Conservation (phyloP, 2,113 vertebrate species). For the Takifugu bimaculatus region DNA sequence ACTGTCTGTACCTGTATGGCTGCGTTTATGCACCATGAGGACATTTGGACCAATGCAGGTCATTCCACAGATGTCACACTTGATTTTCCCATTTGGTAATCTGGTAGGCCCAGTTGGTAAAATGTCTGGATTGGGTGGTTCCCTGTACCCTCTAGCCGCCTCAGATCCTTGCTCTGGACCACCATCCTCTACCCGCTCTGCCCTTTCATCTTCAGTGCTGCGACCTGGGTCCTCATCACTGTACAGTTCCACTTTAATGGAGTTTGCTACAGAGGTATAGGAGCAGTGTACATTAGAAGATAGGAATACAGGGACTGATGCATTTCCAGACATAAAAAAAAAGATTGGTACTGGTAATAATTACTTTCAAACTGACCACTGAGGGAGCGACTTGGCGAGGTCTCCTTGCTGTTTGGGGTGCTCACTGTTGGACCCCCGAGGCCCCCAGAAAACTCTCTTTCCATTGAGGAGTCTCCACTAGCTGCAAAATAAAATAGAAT, state of each 20-base stretch:
- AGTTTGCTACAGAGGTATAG: conserved; percentile 77
- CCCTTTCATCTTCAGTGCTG: conserved; percentile 76
- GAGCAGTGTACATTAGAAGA: background rate
- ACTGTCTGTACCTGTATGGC: conserved; percentile 84
- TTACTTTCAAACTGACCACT: conserved; percentile 80
- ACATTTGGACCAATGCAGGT: conserved; percentile 97
- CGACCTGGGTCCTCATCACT: conserved; percentile 90
- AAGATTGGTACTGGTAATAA: too few species aligned
- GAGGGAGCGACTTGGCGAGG: conserved; percentile 89
- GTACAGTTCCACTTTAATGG: conserved; percentile 97
- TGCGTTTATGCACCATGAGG: conserved; percentile 97
- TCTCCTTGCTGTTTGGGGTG: conserved; percentile 94
- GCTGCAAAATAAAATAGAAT: conserved; percentile 61
- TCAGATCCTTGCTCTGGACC: conserved; percentile 72
- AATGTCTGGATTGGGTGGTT: conserved; percentile 79
- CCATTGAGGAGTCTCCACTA: conserved; percentile 92
- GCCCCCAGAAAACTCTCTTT: conserved; percentile 90
- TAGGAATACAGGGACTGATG: background rate
- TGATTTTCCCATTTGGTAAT: conserved; percentile 92
- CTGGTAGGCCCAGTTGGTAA: conserved; percentile 85
- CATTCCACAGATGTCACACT: conserved; percentile 96
- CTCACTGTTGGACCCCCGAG: conserved; percentile 88
- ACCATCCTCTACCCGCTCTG: conserved; percentile 78
- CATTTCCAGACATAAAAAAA: background rate
- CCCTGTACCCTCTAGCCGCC: conserved; percentile 82